A percentile compares a stretch with the other conserved stretches of the same genome.
Evolutionary conservation across 2,797 vertebrate species (phyloP).

Genomic region (Tragopan temminckii): DNA sequence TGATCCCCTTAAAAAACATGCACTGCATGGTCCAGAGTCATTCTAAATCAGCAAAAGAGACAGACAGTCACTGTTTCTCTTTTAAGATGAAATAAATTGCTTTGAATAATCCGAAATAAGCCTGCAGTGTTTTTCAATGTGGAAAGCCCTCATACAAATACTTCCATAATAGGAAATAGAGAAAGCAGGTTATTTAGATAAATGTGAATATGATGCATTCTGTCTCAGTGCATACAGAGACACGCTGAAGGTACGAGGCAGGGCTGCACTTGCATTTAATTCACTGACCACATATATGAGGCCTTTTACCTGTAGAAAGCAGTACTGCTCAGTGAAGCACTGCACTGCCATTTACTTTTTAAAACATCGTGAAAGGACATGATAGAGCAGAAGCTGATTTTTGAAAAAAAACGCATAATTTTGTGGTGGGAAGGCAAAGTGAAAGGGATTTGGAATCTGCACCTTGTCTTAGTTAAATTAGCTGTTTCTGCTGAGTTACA

Average conservation of each 20-base stretch:
- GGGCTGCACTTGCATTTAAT: not conserved
- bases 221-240: rapidly evolving
- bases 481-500: not conserved
- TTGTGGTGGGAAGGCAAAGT: not conserved
- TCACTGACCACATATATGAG: not conserved
- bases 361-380: not conserved
- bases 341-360: not conserved
- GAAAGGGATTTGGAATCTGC: not conserved
- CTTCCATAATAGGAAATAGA: not conserved
- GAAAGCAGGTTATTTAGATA: not conserved
- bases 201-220: not conserved
- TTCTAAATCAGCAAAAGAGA: not conserved
- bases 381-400: not conserved
- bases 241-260: not conserved
- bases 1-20: not conserved
- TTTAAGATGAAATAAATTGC: not conserved
- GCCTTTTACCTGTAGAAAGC: not conserved
- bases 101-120: not conserved
- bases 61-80: constrained; percentile 5
- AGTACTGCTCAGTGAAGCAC: not conserved
- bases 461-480: not conserved
- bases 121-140: not conserved
- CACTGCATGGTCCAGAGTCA: not conserved
- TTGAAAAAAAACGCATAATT: not conserved
- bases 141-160: not conserved